Base-by-base conservation (phyloP, 1,140 invertebrate species). In the Coelopa frigida region DNA sequence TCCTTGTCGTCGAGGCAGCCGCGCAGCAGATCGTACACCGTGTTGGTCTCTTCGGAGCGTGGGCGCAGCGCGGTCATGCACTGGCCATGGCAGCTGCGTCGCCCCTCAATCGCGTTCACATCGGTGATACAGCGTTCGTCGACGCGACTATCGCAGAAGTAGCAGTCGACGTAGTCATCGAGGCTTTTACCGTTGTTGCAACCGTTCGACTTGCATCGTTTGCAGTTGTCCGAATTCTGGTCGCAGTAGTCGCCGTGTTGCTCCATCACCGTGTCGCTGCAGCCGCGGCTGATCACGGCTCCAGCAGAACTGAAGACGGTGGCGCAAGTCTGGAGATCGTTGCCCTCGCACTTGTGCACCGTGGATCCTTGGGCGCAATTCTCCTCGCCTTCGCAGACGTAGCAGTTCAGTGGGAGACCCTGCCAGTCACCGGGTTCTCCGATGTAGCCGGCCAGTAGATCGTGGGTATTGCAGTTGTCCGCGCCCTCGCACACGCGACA, bases 1-100 rank as follows among this genome's bases (percentile, higher is more conserved):
- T 57, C 55, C 8, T 61, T 29, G 38, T 67, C 63, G n/a, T 66
- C 60, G 8, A 67, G 43, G 23, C 63, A 67, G 12, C 60, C 49
- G 14, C 63, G 63, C 7, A 51, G 39, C 8, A 64, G 48, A 37
- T 67, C 47, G 11, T 61, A 49, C 0, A 62, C 48, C 3, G 62
- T 51, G 48, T 67, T 57, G 27, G 10, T 36, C 0, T 56, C 36
- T 18, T 54, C 57, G 20, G 58, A 59, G 22, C 63, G 62, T 4
- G 63, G 62, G 41, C 61, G 63, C 39, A 67, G 29, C 5, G 60
- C 63, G 0, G 50, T 53, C 52, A 63, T 61, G 47, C 63, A 67
- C 15, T 55, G 50, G 5, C 49, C 53, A 37, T 57, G 58, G 31
- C 63, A 67, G 15, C 55, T 54, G 2, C 63, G 58, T 3, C 53